Conservation (phyloP, 2,797 vertebrate species). For the Danionella dracula region DNA sequence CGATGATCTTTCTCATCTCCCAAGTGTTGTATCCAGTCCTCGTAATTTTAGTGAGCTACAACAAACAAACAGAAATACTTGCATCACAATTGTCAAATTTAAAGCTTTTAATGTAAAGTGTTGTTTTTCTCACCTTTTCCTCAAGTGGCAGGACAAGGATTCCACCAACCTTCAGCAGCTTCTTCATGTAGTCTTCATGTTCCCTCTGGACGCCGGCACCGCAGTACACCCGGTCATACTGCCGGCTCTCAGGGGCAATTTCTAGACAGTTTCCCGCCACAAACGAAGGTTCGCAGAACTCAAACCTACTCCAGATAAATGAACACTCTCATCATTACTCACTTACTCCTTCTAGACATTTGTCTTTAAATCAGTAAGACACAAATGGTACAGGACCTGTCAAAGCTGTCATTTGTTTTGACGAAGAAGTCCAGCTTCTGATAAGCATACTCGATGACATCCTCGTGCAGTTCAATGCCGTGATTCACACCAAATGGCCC, state of each 20-base stretch:
- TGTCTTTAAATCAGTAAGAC: not conserved
- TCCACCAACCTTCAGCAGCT: slow-evolving; percentile 80
- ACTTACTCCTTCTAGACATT: not conserved
- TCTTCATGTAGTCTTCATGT: slow-evolving; percentile 85
- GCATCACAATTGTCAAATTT: not conserved
- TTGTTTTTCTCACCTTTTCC: slow-evolving; percentile 70
- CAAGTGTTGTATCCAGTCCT: slow-evolving; percentile 77
- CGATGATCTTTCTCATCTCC: slow-evolving; percentile 85
- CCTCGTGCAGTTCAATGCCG: slow-evolving; percentile 79
- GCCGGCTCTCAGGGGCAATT: slow-evolving; percentile 74
- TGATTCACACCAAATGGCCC: slow-evolving; percentile 85
- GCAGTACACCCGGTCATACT: slow-evolving; percentile 85
- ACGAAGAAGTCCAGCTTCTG: slow-evolving; percentile 83
- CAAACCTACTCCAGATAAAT: slow-evolving; percentile 66
- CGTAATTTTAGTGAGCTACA: slow-evolving; percentile 80
- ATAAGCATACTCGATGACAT: slow-evolving; percentile 81
- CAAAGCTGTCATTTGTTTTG: slow-evolving; percentile 82
- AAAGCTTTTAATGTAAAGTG: not conserved
- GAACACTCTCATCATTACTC: not conserved
- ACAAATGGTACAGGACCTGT: slow-evolving; percentile 62
- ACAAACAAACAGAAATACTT: not conserved
- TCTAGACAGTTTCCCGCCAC: slow-evolving; percentile 83
- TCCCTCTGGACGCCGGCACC: slow-evolving; percentile 83
- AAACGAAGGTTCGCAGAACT: slow-evolving; percentile 84
- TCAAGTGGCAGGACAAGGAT: slow-evolving; percentile 84